Percentiles rank a stretch among this genome's conserved stretches.
Conservation (phyloP, 2,113 vertebrate genomes). For the Tetrao urogallus region DNA sequence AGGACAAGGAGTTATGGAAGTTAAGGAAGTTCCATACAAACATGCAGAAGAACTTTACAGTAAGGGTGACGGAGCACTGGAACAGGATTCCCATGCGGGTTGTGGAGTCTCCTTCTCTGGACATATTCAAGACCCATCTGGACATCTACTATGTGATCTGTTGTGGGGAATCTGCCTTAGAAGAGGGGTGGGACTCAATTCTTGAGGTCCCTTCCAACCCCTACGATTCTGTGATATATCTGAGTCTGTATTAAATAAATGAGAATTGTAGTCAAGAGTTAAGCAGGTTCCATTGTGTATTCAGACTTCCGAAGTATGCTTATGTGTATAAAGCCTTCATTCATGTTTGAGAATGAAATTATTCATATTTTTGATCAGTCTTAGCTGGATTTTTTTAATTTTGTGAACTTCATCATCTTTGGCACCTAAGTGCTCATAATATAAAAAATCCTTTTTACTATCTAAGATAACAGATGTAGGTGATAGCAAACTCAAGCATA, state of each 20-base stretch:
- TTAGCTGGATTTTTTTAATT: background rate
- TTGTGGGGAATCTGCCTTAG: no score
- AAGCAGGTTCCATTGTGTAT: background rate
- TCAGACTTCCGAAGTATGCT: background rate
- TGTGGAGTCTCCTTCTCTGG: no score
- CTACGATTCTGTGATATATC: background rate
- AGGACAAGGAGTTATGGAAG: no score
- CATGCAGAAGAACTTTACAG: no score
- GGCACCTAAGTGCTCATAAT: background rate
- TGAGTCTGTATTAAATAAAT: background rate
- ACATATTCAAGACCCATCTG: no score
- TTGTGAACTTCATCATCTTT: background rate
- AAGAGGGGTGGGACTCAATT: no score
- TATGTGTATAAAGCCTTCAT: background rate
- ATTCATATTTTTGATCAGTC: background rate
- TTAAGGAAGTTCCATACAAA: no score
- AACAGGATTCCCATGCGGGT: no score
- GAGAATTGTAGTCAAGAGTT: background rate
- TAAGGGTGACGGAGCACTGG: no score
- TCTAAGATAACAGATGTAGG: background rate
- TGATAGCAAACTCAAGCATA: background rate
- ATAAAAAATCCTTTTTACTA: background rate
- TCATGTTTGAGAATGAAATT: background rate
- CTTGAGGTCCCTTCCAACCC: no score
- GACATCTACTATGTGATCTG: no score